Conservation (phyloP, 2,113 vertebrate genomes). For the Oceanodroma tethys region DNA sequence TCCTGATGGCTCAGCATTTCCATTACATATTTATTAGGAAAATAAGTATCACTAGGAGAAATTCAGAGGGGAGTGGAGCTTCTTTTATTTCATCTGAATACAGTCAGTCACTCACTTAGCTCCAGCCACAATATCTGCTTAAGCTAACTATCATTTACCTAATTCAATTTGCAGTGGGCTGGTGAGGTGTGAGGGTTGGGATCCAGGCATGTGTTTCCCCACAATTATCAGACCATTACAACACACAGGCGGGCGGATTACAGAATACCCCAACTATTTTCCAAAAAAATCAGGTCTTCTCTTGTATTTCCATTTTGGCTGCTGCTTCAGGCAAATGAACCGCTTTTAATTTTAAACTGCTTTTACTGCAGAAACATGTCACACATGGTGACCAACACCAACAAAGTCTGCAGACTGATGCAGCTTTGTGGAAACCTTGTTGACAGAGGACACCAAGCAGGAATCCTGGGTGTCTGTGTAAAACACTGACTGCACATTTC, state of each 20-base stretch:
- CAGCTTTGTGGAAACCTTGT: neutral
- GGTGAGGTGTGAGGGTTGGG: neutral
- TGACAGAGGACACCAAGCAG: neutral
- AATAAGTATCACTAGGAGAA: neutral
- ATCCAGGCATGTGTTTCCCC: neutral
- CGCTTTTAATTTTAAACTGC: neutral
- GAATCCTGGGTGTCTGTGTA: neutral
- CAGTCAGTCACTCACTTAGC: neutral
- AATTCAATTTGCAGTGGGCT: neutral
- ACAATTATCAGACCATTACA: neutral
- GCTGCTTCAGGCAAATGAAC: neutral
- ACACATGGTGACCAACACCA: neutral
- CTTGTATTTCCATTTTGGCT: neutral
- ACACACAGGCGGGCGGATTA: neutral
- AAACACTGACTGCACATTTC: neutral
- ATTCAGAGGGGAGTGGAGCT: neutral
- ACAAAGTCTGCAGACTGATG: rapidly evolving
- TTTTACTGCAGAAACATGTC: neutral
- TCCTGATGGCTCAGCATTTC: neutral
- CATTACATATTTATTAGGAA: neutral
- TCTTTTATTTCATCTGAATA: neutral
- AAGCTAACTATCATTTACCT: neutral
- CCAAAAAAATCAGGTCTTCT: neutral
- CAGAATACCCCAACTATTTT: neutral
- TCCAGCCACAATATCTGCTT: neutral